phyloP scores from a whole-genome alignment of 2,113 vertebrate genomes.

The Picathartes gymnocephalus region DNA sequence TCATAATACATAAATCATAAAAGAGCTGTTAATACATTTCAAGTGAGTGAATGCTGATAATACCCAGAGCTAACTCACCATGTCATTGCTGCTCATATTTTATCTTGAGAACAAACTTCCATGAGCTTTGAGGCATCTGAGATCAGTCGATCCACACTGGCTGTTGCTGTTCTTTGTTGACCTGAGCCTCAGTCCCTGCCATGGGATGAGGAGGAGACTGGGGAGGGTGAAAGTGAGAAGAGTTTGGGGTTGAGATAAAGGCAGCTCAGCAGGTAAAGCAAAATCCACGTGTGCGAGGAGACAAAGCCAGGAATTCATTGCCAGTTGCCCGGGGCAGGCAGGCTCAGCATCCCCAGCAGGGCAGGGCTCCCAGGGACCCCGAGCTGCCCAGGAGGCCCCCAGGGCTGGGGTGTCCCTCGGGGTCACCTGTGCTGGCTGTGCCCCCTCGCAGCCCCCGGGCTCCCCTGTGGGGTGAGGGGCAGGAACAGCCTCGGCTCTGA shows the following conservation, averaged over 20 bases:
- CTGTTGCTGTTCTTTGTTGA: background rate
- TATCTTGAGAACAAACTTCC: background rate
- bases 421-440: background rate
- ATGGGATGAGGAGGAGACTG: accelerated
- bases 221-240: background rate
- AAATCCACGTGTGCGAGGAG: background rate
- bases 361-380: background rate
- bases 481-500: background rate
- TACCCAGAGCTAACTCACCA: constrained; percentile 15
- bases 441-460: background rate
- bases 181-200: background rate
- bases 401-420: background rate
- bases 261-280: background rate
- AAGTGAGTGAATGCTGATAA: constrained; percentile 5
- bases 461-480: background rate
- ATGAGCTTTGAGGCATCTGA: background rate
- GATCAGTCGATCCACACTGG: background rate
- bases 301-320: background rate
- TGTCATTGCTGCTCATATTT: background rate
- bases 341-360: background rate
- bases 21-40: constrained; percentile 24
- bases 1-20: constrained; percentile 27
- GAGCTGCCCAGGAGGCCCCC: too few relatives aligned
- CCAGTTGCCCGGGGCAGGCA: background rate
- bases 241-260: background rate